Evolutionary conservation across 2,888 invertebrate genomes (phyloP).

Genomic region (Zeuzera pyrina): DNA sequence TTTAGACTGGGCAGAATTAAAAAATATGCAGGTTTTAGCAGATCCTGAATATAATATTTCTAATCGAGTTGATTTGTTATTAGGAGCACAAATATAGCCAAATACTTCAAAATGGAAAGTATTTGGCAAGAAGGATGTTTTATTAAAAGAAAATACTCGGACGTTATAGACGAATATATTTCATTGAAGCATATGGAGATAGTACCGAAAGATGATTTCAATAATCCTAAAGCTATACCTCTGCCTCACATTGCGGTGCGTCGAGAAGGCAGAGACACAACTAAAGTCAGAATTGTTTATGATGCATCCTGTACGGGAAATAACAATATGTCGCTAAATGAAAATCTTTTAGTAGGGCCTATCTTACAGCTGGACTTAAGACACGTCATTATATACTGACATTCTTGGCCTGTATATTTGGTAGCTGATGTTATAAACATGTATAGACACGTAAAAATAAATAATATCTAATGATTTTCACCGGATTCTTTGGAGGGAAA

Average conservation of each 20-base stretch:
- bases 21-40: no score
- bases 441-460: not conserved
- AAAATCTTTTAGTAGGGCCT: not conserved
- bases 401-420: not conserved
- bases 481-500: not conserved
- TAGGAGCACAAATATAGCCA: no score
- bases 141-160: not conserved
- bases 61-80: no score
- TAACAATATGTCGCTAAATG: not conserved
- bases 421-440: not conserved
- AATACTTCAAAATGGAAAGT: not conserved
- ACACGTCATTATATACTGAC: not conserved
- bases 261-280: not conserved
- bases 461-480: not conserved
- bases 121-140: not conserved
- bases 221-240: not conserved
- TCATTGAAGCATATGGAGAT: not conserved
- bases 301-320: not conserved
- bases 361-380: not conserved
- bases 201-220: not conserved
- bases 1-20: no score
- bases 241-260: not conserved
- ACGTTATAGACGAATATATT: not conserved
- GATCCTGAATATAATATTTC: no score
- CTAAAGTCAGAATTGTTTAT: not conserved